Base-by-base conservation (phyloP, 1,140 invertebrate species). In the roundworm (Caenorhabditis elegans) region DNA sequence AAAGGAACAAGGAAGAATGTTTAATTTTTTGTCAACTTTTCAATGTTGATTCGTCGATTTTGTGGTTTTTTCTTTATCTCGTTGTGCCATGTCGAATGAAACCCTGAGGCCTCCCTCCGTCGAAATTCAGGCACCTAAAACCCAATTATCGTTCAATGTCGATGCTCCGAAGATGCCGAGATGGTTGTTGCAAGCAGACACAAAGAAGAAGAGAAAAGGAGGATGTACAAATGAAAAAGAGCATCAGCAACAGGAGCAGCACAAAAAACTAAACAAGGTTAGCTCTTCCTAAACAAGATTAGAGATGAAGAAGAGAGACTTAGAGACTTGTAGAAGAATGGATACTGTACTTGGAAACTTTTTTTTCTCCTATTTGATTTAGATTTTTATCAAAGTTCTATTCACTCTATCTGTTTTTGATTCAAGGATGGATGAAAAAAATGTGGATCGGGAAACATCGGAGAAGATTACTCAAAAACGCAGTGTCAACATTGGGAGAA, bases 191-290 rank as follows among this genome's bases (percentile, higher is more conserved):
- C 60, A 70, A 39, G 39, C 5, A 43, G 15, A 43, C 6, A 43
- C 5, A 15, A 43, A 15, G 15, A 43, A 43, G 39, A 43, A 15
- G 15, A 43, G 39, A 43, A 17, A 43, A 11, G n/a, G 11, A 70
- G 34, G 34, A 70, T 70, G 34, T 70, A 39, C 34, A 39, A 36
- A 70, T 24, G 39, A 36, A 60, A 70, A 70, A 70, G 60, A 70
- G 34, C 53, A 60, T 26, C 5, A 15, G 17, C 5, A 43, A 43
- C 6, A 5, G 39, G 5, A 43, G 39, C 5, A 43, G 34, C 60
- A 70, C 60, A 70, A 70, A 70, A 70, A 70, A 70, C 60, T 70
- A 70, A 70, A 70, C 60, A 39, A 70, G 60, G 31, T 70, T 70
- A 70, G 60, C 19, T 70, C 34, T n/a, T 34, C 22, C 34, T 19